Evolutionary conservation across 1,140 invertebrate genomes (phyloP).

Genomic region (Lucilia cuprina): DNA sequence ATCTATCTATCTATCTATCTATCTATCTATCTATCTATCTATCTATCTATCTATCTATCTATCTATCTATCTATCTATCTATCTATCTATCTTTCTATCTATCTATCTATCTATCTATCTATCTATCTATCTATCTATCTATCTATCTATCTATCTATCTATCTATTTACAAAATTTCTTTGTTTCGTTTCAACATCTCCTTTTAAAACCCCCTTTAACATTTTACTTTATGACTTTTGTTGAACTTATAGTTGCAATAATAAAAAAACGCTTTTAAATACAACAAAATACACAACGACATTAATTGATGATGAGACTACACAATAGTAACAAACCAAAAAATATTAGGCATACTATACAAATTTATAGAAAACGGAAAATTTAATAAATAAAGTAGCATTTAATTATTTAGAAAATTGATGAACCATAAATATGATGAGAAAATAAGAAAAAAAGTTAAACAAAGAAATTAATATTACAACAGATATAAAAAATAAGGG

Average conservation of each 20-base stretch:
- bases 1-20: no score
- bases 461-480: background rate
- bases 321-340: background rate
- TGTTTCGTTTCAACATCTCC: no score
- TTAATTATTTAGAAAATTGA: slow-evolving; percentile 15
- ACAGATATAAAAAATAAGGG: background rate
- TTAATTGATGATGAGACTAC: slow-evolving; percentile 8
- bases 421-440: background rate
- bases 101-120: no score
- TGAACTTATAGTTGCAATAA: background rate
- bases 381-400: slow-evolving; percentile 8
- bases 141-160: no score
- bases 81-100: no score
- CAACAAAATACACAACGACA: background rate
- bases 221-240: background rate
- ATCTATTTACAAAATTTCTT: no score
- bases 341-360: background rate
- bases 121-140: no score
- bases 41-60: no score
- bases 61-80: no score
- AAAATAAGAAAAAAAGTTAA: background rate
- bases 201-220: no score
- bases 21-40: no score
- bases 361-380: background rate
- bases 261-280: background rate